These are phyloP conservation scores for Pteria penguin DNA, from an alignment of 2,888 invertebrate genomes.

Conservation along the genomic window DNA sequence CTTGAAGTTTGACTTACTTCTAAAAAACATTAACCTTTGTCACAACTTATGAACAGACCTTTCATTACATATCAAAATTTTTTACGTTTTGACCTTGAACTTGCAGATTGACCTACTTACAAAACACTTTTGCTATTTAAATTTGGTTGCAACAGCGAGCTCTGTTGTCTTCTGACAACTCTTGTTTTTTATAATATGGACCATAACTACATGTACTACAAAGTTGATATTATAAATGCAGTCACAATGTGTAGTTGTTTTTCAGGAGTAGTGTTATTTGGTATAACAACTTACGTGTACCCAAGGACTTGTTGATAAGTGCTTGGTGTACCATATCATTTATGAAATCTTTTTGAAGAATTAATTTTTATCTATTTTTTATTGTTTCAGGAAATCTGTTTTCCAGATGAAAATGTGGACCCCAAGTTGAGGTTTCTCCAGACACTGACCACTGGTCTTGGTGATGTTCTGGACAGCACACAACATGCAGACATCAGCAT, in stretches of 20 bases:
- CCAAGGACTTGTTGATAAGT: no score
- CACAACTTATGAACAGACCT: neutral
- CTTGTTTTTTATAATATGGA: no score
- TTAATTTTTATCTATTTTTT: neutral
- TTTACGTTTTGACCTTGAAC: neutral
- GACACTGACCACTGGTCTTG: constrained; percentile 62
- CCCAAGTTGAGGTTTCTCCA: constrained; percentile 51
- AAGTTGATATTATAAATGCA: no score
- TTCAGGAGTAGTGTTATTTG: no score
- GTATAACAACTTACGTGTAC: no score
- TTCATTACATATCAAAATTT: neutral
- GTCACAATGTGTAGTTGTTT: no score
- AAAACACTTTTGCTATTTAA: no score
- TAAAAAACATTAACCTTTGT: neutral
- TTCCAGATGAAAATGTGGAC: neutral
- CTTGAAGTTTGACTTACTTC: neutral
- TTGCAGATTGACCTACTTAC: neutral
- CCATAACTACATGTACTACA: no score
- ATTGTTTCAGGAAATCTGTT: neutral
- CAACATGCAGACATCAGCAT: constrained; percentile 72
- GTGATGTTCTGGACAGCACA: constrained; percentile 60
- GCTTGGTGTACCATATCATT: no score
- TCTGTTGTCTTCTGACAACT: no score
- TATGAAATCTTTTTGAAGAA: no score
- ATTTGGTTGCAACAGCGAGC: no score